These are phyloP conservation scores for Drosophila quinaria DNA, from an alignment of 2,888 invertebrate species.

Conservation along the genomic window DNA sequence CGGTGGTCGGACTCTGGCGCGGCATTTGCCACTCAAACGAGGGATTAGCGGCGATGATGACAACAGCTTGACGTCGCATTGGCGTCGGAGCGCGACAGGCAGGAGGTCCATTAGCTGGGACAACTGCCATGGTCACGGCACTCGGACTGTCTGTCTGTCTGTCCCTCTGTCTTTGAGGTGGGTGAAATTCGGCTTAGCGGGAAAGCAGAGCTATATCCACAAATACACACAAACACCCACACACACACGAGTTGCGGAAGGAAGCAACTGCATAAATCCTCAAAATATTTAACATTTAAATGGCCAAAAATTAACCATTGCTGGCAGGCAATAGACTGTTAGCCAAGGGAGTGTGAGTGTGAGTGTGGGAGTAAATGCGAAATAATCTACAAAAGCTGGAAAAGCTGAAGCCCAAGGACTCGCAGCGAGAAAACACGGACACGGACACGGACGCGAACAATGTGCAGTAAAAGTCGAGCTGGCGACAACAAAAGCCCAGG, in stretches of 20 bases:
- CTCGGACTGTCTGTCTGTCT: background rate
- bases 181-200: constrained; percentile 14
- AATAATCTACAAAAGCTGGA: constrained; percentile 69
- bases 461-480: constrained; percentile 65
- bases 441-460: constrained; percentile 28
- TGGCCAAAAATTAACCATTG: constrained; percentile 71
- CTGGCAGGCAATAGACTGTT: constrained; percentile 37
- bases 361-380: constrained; percentile 50
- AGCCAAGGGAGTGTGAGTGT: background rate
- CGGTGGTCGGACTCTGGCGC: constrained; percentile 39
- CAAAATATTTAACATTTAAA: constrained; percentile 79
- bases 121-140: background rate
- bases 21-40: constrained; percentile 80
- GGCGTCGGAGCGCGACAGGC: constrained; percentile 49
- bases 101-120: constrained; percentile 66
- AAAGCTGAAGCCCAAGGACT: constrained; percentile 48
- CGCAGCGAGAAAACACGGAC: background rate
- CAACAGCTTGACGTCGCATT: constrained; percentile 74
- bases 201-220: background rate
- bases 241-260: constrained; percentile 6
- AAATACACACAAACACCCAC: constrained; percentile 7
- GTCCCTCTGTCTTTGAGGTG: background rate
- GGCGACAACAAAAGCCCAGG: constrained; percentile 53
- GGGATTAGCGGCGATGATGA: constrained; percentile 80
- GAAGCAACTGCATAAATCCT: constrained; percentile 58